phyloP scores from a whole-genome alignment of 2,797 vertebrate genomes.

The Stomatorhinus walkeri region DNA sequence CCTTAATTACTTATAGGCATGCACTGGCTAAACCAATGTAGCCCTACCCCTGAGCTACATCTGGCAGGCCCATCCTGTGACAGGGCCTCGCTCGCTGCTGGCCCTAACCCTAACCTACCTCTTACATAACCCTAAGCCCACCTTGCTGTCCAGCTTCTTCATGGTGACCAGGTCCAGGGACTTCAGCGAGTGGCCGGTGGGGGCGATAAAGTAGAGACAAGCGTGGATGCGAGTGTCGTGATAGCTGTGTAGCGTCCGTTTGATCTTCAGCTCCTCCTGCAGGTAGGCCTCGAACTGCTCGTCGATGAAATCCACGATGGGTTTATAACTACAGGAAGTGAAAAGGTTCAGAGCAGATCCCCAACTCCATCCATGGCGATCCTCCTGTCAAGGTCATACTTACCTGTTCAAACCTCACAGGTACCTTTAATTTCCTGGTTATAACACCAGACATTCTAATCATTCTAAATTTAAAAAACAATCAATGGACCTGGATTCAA shows the following conservation, averaged over 20 bases:
- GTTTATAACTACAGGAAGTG: constrained; percentile 75
- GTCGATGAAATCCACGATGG: constrained; percentile 95
- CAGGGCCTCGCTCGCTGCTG: background rate
- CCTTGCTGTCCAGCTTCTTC: constrained; percentile 99
- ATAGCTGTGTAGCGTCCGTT: constrained; percentile 87
- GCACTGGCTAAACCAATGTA: background rate
- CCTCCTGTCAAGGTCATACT: background rate
- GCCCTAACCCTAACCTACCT: background rate
- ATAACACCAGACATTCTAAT: background rate
- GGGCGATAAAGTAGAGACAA: constrained; percentile 95
- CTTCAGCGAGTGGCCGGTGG: constrained; percentile 92
- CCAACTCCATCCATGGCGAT: background rate
- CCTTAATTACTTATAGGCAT: background rate
- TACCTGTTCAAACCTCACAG: background rate
- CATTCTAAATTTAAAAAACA: background rate
- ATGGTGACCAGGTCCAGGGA: constrained; percentile 95
- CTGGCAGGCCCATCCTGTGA: background rate
- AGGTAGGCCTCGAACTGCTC: constrained; percentile 93
- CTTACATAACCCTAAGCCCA: constrained; percentile 38
- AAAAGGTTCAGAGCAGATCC: background rate
- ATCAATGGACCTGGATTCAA: background rate
- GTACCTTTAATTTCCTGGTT: background rate
- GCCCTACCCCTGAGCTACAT: background rate
- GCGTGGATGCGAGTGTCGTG: constrained; percentile 91
- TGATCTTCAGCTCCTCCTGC: constrained; percentile 96